A percentile compares a stretch with the other conserved stretches of the same genome.
These are phyloP conservation scores for Diarsia rubi DNA, from an alignment of 2,888 invertebrate genomes.

Conservation along the genomic window DNA sequence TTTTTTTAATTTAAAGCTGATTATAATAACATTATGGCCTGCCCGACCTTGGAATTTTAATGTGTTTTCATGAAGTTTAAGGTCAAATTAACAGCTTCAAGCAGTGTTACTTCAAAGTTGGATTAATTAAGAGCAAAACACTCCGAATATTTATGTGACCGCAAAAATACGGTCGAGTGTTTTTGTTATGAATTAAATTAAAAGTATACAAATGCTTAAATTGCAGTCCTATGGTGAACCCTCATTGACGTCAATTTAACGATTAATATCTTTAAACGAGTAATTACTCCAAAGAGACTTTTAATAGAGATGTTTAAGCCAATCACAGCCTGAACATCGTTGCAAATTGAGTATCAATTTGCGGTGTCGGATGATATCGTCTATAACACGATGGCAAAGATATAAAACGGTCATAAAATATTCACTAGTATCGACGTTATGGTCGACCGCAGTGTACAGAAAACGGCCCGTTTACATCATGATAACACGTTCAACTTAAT, in stretches of 20 bases:
- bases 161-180: constrained; percentile 25
- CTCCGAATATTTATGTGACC: constrained; percentile 25
- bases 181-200: constrained; percentile 19
- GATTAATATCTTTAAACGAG: constrained; percentile 35
- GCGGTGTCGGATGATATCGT: constrained; percentile 48
- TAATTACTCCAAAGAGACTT: constrained; percentile 38
- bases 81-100: constrained; percentile 66
- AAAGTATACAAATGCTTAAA: not conserved
- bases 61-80: constrained; percentile 71
- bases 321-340: constrained; percentile 48
- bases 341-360: constrained; percentile 59
- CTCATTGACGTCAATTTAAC: constrained; percentile 33
- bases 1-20: constrained; percentile 55
- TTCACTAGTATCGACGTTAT: constrained; percentile 66
- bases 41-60: constrained; percentile 71
- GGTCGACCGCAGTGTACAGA: constrained; percentile 56
- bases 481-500: constrained; percentile 64
- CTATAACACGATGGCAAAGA: constrained; percentile 51
- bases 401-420: constrained; percentile 63
- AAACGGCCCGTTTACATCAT: constrained; percentile 65
- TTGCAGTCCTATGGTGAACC: constrained; percentile 3
- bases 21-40: constrained; percentile 61
- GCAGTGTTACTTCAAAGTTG: constrained; percentile 46
- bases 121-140: constrained; percentile 43
- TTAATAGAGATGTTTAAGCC: constrained; percentile 49